A percentile compares a stretch with the other conserved stretches of the same genome.
phyloP scores from a whole-genome alignment of 1,140 invertebrate species.

The Holcopasites calliopsidis region DNA sequence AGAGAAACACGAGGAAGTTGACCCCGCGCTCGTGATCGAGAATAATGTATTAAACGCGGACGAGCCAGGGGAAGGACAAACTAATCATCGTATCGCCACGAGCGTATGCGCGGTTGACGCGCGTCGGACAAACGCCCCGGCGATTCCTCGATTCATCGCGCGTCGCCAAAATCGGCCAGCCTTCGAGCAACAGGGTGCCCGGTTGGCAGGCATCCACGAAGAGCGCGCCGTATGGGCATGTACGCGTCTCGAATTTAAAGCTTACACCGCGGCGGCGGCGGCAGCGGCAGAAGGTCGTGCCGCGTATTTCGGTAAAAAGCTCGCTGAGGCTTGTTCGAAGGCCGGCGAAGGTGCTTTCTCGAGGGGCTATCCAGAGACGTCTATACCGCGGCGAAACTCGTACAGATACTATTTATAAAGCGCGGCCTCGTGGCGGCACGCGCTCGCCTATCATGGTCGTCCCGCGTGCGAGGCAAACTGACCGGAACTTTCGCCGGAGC shows the following conservation, averaged over 20 bases:
- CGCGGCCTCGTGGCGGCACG: constrained; percentile 49
- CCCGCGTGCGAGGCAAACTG: constrained; percentile 55
- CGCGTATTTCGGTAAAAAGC: constrained; percentile 28
- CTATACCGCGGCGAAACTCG: constrained; percentile 45
- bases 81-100: constrained; percentile 5
- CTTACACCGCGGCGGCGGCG: not conserved
- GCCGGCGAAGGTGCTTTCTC: constrained; percentile 42
- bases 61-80: not conserved
- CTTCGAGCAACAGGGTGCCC: constrained; percentile 19
- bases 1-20: not conserved
- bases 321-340: constrained; percentile 2
- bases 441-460: constrained; percentile 60
- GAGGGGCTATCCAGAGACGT: constrained; percentile 18
- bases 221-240: not conserved
- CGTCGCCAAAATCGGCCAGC: constrained; percentile 42
- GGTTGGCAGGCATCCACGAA: constrained; percentile 27
- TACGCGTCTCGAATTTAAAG: constrained; percentile 12
- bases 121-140: constrained; percentile 3
- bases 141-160: constrained; percentile 23
- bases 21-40: too few species aligned
- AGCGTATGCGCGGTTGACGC: not conserved
- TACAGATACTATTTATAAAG: constrained; percentile 57
- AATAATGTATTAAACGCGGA: not conserved
- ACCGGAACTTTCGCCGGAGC: constrained; percentile 45
- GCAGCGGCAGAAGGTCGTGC: constrained; percentile 9